phyloP scores from a whole-genome alignment of 1,140 invertebrate species.

The Meteorus sp. region DNA sequence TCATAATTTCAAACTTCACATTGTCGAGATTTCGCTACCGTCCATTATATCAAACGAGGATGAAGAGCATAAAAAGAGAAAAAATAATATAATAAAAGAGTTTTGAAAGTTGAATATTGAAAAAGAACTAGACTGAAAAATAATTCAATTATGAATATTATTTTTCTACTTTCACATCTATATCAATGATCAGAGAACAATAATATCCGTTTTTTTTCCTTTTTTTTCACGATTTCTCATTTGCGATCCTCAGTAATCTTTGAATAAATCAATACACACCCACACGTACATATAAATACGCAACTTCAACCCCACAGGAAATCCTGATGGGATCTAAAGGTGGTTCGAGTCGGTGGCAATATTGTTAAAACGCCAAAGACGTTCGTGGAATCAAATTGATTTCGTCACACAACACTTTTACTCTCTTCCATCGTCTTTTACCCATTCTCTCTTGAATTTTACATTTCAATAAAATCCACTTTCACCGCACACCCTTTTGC shows the following conservation, averaged over 20 bases:
- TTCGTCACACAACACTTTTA: constrained; percentile 17
- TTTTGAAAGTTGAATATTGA: constrained; percentile 3
- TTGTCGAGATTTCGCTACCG: constrained; percentile 1
- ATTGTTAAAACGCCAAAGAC: not conserved
- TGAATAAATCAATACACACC: constrained; percentile 3
- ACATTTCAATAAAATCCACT: constrained; percentile 27
- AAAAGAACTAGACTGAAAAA: constrained; percentile 1
- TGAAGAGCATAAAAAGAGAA: constrained; percentile 5
- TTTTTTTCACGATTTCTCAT: not conserved
- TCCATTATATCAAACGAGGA: constrained; percentile 6
- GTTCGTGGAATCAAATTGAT: constrained; percentile 21
- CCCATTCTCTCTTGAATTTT: constrained; percentile 16
- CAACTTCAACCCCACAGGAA: not conserved
- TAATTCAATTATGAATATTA: constrained; percentile 9
- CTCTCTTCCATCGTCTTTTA: too few relatives aligned
- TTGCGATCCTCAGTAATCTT: not conserved
- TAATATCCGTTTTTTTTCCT: too few relatives aligned
- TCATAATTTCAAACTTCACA: constrained; percentile 15
- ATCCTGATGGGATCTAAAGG: constrained; percentile 8
- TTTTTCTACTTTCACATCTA: too few relatives aligned
- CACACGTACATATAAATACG: not conserved
- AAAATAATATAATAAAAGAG: not conserved
- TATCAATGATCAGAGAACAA: too few relatives aligned
- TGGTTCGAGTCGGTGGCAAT: not conserved
- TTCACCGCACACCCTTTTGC: not conserved